Evolutionary conservation across 2,888 invertebrate species (phyloP).

Genomic region (Embidobia sp.): DNA sequence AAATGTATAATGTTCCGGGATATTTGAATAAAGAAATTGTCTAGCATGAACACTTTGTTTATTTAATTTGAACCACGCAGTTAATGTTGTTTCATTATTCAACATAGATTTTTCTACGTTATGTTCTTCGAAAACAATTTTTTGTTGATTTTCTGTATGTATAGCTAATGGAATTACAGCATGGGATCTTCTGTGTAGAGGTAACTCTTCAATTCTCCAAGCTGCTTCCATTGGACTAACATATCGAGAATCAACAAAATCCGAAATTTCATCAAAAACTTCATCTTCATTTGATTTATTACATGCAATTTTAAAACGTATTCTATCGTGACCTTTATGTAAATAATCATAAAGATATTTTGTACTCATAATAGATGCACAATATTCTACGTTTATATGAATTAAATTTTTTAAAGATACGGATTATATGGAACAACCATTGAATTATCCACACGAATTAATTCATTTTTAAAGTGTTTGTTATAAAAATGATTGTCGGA

Average conservation of each 20-base stretch:
- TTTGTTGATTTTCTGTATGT: constrained; percentile 59
- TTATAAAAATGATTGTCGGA: constrained; percentile 12
- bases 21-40: constrained; percentile 28
- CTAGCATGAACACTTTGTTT: constrained; percentile 17
- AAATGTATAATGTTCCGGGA: constrained; percentile 9
- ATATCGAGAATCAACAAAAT: constrained; percentile 49
- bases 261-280: constrained; percentile 25
- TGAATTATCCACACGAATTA: constrained; percentile 43
- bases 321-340: constrained; percentile 59
- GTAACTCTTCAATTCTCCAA: constrained; percentile 62
- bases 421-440: constrained; percentile 61
- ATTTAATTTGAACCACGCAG: constrained; percentile 57
- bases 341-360: constrained; percentile 61
- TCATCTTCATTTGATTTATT: neutral
- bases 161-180: constrained; percentile 49
- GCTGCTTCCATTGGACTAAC: constrained; percentile 31
- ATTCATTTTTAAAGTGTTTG: constrained; percentile 13
- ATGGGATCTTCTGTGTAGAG: constrained; percentile 52
- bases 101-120: constrained; percentile 3
- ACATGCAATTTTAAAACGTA: neutral
- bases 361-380: constrained; percentile 53
- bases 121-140: constrained; percentile 15
- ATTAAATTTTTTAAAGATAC: constrained; percentile 38
- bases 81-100: constrained; percentile 40
- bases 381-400: constrained; percentile 63